phyloP scores from a whole-genome alignment of 2,888 invertebrate species.

The Emmelina monodactyla region DNA sequence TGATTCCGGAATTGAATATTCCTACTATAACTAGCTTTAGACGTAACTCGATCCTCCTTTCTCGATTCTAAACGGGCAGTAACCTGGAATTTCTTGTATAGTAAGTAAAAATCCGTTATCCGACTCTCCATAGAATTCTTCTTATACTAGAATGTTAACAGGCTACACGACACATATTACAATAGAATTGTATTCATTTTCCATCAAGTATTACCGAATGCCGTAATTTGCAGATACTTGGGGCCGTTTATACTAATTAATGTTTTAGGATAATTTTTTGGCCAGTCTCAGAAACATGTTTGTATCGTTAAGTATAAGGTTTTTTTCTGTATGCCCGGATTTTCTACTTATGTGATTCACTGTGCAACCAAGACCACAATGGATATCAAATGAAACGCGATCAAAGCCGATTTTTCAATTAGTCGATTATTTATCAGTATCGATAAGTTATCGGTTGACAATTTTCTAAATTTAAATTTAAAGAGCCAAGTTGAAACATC shows the following conservation, averaged over 20 bases:
- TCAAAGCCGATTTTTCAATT: conserved; percentile 38
- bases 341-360: conserved; percentile 56
- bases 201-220: conserved; percentile 58
- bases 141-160: conserved; percentile 52
- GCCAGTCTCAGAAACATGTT: conserved; percentile 17
- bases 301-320: background rate
- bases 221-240: conserved; percentile 61
- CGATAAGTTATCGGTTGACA: conserved; percentile 55
- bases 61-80: conserved; percentile 16
- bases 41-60: background rate
- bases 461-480: conserved; percentile 55
- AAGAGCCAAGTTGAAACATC: conserved; percentile 61
- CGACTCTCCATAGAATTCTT: conserved; percentile 59
- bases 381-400: conserved; percentile 53
- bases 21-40: background rate
- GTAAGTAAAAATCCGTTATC: conserved; percentile 62
- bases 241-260: conserved; percentile 57
- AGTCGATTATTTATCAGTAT: conserved; percentile 28
- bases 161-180: conserved; percentile 62
- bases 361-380: conserved; percentile 61
- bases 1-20: conserved; percentile 38
- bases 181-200: conserved; percentile 62
- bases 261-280: conserved; percentile 44
- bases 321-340: conserved; percentile 31
- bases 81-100: conserved; percentile 50